A percentile compares a stretch with the other conserved stretches of the same genome.
Evolutionary conservation across 2,888 invertebrate species (phyloP).

Genomic region (Endotricha flammealis): DNA sequence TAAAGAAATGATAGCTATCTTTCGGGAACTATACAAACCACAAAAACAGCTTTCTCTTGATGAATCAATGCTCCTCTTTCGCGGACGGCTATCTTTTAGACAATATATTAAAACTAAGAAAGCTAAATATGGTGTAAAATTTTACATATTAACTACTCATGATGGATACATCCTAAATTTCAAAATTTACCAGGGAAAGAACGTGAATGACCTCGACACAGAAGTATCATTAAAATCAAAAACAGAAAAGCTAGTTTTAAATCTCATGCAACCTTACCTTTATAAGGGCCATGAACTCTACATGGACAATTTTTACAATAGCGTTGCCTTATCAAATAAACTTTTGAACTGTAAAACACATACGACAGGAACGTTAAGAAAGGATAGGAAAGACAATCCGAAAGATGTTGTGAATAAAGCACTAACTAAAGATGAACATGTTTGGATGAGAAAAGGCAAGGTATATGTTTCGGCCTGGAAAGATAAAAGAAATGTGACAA

Average conservation of each 20-base stretch:
- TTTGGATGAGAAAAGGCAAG: constrained; percentile 7
- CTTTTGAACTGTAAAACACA: not conserved
- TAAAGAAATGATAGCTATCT: not conserved
- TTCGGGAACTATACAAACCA: constrained; percentile 12
- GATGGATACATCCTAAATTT: too few relatives aligned
- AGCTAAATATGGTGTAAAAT: constrained; percentile 1
- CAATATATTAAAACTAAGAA: constrained; percentile 8
- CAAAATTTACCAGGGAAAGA: too few relatives aligned
- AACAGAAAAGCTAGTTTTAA: constrained; percentile 4
- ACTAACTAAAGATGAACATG: constrained; percentile 9
- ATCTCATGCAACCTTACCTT: constrained; percentile 9
- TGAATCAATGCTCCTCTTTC: constrained; percentile 17
- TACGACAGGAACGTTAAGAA: constrained; percentile 2
- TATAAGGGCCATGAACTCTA: constrained; percentile 8
- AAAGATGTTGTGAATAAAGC: constrained; percentile 5
- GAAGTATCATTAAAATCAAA: too few relatives aligned
- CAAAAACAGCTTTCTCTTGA: constrained; percentile 23
- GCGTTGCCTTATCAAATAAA: constrained; percentile 5
- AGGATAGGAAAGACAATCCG: constrained; percentile 3
- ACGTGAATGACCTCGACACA: too few relatives aligned
- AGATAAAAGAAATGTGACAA: constrained; percentile 4
- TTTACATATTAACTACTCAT: too few relatives aligned
- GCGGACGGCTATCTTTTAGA: not conserved
- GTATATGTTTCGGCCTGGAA: constrained; percentile 9
- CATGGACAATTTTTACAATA: constrained; percentile 12